Base-by-base conservation (phyloP, 2,113 vertebrate genomes). In the Leptodactylus fuscus region DNA sequence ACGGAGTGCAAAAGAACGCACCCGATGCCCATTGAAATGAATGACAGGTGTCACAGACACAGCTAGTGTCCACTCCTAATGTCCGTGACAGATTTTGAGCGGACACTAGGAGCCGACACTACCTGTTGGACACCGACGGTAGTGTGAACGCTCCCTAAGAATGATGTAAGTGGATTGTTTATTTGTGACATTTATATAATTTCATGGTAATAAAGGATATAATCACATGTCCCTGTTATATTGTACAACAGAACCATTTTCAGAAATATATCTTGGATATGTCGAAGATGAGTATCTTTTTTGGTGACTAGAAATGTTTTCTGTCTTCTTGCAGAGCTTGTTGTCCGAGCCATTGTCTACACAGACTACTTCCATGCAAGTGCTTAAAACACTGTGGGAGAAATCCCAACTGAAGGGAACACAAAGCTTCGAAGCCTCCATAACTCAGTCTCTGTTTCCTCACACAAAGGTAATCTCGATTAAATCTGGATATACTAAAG, bases 381-480 rank as follows among this genome's bases (percentile, higher is more conserved):
- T 87, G 38, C 94, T 99, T 7, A 93, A 91, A 78, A 92, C 92
- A 1, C 92, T 98, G 38, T 99, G 97, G 98, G 96, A 96, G 90
- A 96, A 94, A 92, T 95, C 93, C 0, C 95, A 96, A 90, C 88
- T 95, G 4, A 95, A 94, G 53, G 96, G 94, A 67, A 89, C 87
- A 0, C 95, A 96, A 89, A 96, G 95, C 90, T 98, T 99, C 60
- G 95, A 96, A 87, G 90, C 93, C n/a, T 95, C 96, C 83, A 96
- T 99, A 92, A 94, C 94, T 9, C 95, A 97, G 83, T 93, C 91
- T 41, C 92, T 91, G 0, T 95, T 97, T 86, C 96, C 94, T 0
- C 95, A 93, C 81, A 95, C 95, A 84, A 98, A 97, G 97, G 97
- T 98, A 92, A 90, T 78, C 24, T 49, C 20, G 7, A 51, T 20